Conservation (phyloP, 2,797 vertebrate species). For the Anableps anableps region DNA sequence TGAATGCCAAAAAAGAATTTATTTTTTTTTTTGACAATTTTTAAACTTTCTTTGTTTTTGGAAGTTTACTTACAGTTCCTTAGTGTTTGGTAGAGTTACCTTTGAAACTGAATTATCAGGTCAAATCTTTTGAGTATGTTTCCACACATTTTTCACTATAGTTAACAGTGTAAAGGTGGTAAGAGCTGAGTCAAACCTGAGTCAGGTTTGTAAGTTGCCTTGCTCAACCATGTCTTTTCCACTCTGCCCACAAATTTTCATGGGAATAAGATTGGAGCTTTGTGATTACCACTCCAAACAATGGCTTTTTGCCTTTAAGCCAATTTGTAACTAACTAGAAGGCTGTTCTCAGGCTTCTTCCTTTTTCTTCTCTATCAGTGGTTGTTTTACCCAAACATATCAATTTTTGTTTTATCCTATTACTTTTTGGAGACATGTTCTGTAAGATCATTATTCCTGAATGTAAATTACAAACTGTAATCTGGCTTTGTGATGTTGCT, state of each 20-base stretch:
- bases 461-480: neutral
- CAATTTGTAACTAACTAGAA: neutral
- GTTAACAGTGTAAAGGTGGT: too few species aligned
- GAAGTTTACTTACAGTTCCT: neutral
- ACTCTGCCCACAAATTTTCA: neutral
- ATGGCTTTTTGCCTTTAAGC: neutral
- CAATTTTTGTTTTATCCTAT: neutral
- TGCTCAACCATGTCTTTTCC: neutral
- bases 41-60: neutral
- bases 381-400: neutral
- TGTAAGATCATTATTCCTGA: neutral
- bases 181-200: neutral
- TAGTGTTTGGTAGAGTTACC: neutral
- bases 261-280: neutral
- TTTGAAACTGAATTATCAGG: neutral
- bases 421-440: neutral
- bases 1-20: neutral
- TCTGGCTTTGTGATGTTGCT: neutral
- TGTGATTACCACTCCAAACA: neutral
- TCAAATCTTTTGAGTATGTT: neutral
- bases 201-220: neutral
- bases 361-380: neutral
- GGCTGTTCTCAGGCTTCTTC: neutral
- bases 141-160: neutral
- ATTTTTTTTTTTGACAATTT: too few species aligned